Percentiles rank a stretch among this genome's conserved stretches.
These are phyloP conservation scores for Pogonognathellus flavescens DNA, from an alignment of 1,140 invertebrate genomes.

Conservation along the genomic window DNA sequence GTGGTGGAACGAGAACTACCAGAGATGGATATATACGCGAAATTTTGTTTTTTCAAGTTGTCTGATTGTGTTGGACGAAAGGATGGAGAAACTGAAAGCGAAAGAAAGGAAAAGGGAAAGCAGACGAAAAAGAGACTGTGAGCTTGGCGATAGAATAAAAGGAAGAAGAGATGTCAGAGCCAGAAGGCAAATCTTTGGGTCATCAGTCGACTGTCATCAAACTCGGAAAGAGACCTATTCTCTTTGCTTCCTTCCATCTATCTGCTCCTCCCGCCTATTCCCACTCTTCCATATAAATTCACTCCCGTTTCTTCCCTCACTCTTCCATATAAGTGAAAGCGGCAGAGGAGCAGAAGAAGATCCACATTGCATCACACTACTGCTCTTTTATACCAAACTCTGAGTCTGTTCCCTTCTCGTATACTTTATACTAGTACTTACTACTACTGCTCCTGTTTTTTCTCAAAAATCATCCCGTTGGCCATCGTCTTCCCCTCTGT, in stretches of 20 bases:
- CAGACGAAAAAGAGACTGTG: background rate
- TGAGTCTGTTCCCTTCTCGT: too few relatives aligned
- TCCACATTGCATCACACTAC: too few relatives aligned
- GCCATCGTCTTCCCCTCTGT: constrained; percentile 50
- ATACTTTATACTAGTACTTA: too few relatives aligned
- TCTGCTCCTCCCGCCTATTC: background rate
- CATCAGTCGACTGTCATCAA: constrained; percentile 51
- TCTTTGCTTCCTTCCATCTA: constrained; percentile 39
- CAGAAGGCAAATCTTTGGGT: constrained; percentile 53
- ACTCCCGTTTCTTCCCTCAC: background rate
- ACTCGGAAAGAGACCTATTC: constrained; percentile 23
- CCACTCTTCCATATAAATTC: background rate
- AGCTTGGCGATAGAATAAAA: constrained; percentile 2
- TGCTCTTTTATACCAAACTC: background rate
- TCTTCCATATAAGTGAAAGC: background rate
- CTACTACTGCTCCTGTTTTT: background rate
- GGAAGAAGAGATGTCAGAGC: constrained; percentile 51
- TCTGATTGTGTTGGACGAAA: constrained; percentile 42
- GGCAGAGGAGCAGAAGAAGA: background rate
- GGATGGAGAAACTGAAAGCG: background rate
- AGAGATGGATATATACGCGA: background rate
- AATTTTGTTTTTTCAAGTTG: constrained; percentile 43
- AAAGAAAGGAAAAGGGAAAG: constrained; percentile 16
- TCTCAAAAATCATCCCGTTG: constrained; percentile 55
- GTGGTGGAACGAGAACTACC: too few relatives aligned